phyloP scores from a whole-genome alignment of 2,113 vertebrate species.

The Choloepus hoffmanni region DNA sequence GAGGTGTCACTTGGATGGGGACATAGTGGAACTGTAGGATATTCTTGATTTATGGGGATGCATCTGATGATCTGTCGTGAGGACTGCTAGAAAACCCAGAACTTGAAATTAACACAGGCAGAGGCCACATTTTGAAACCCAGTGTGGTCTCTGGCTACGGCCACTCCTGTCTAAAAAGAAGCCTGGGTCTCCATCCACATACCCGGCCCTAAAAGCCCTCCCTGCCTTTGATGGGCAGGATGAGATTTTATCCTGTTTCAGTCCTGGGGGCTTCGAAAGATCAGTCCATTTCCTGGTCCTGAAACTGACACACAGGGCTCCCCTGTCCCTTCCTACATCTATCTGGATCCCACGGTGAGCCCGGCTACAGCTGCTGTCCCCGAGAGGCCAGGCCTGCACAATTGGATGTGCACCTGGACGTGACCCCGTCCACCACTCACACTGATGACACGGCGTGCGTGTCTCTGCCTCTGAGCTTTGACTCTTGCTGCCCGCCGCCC shows the following conservation, averaged over 20 bases:
- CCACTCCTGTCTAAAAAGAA: rapidly evolving
- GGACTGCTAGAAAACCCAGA: neutral
- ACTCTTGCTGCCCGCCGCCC: too few species aligned
- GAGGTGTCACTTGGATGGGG: neutral
- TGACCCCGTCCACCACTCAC: neutral
- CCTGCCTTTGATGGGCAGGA: neutral
- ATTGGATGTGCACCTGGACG: neutral
- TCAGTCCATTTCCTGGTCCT: neutral
- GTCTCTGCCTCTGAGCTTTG: too few species aligned
- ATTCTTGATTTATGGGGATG: neutral
- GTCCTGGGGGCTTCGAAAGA: neutral
- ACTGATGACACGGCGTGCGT: neutral
- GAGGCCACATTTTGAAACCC: neutral
- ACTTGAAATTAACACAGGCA: neutral
- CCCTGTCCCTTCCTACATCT: neutral
- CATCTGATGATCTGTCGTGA: neutral
- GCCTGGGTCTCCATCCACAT: neutral
- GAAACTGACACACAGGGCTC: neutral
- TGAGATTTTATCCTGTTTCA: neutral
- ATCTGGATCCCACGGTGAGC: neutral
- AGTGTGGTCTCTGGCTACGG: neutral
- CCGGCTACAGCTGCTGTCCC: rapidly evolving
- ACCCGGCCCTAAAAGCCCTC: too few species aligned
- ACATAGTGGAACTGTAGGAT: neutral
- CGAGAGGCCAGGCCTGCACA: neutral